These are phyloP conservation scores for Macaria notata DNA, from an alignment of 2,888 invertebrate species.

Conservation along the genomic window DNA sequence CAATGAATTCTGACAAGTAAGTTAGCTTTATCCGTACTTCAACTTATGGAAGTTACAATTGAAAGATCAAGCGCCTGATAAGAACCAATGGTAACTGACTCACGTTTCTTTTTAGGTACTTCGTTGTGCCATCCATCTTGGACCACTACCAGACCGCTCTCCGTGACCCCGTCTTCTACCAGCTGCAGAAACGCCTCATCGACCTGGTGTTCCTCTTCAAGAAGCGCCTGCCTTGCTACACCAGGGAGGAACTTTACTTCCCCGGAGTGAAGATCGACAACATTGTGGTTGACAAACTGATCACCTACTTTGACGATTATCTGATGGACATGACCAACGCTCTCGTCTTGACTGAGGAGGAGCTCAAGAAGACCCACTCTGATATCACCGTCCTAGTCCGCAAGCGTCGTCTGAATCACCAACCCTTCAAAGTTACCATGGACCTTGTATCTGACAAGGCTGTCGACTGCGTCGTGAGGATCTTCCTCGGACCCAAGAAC, in stretches of 20 bases:
- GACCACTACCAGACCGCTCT: conserved; percentile 85
- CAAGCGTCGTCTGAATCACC: conserved; percentile 85
- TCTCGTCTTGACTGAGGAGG: conserved; percentile 70
- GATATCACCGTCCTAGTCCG: conserved; percentile 79
- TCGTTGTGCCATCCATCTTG: conserved; percentile 82
- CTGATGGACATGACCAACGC: conserved; percentile 84
- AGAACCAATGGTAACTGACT: not conserved
- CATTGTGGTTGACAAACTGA: conserved; percentile 84
- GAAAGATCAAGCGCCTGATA: too few species aligned
- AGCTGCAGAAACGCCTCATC: conserved; percentile 84
- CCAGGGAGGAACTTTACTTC: conserved; percentile 82
- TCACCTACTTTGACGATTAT: conserved; percentile 86
- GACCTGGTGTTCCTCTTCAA: conserved; percentile 83
- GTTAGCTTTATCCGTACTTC: conserved; percentile 28
- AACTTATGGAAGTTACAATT: not conserved
- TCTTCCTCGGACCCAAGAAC: conserved; percentile 87
- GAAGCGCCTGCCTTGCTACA: conserved; percentile 82
- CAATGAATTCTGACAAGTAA: conserved; percentile 61
- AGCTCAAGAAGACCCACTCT: conserved; percentile 70
- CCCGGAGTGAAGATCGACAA: conserved; percentile 85
- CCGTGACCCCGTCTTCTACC: conserved; percentile 89
- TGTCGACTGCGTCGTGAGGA: conserved; percentile 84
- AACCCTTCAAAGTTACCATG: conserved; percentile 83
- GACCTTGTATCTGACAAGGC: conserved; percentile 80
- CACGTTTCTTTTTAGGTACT: conserved; percentile 61